Percentiles rank a stretch among this genome's conserved stretches.
Evolutionary conservation across 2,113 vertebrate genomes (phyloP).

Genomic region (Okapia johnstoni): DNA sequence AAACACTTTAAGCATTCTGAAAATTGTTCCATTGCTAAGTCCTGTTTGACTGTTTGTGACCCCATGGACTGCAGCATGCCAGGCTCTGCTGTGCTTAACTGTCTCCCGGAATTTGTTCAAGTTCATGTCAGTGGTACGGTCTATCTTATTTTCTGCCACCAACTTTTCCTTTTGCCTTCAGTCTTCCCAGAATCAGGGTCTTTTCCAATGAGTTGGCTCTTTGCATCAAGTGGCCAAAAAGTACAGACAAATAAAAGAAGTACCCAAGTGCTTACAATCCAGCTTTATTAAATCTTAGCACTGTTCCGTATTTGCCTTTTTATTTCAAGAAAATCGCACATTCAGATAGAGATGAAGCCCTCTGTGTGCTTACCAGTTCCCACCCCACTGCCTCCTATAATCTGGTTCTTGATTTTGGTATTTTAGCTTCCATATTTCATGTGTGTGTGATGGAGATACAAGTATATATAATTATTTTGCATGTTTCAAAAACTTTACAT

Average conservation of each 20-base stretch:
- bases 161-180: neutral
- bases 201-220: neutral
- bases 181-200: neutral
- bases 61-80: neutral
- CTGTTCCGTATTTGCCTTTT: neutral
- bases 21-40: neutral
- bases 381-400: neutral
- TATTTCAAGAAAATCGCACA: neutral
- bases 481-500: neutral
- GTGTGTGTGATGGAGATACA: neutral
- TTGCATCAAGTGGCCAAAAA: neutral
- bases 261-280: neutral
- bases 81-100: neutral
- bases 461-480: neutral
- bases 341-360: neutral
- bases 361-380: neutral
- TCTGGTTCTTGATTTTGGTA: neutral
- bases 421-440: neutral
- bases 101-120: neutral
- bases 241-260: neutral
- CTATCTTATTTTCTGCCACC: neutral
- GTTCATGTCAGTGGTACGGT: neutral
- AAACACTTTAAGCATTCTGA: neutral
- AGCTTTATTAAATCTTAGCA: neutral
- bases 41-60: neutral